A percentile compares a stretch with the other conserved stretches of the same genome.
Conservation (phyloP, 2,113 vertebrate genomes). For the Cyanocitta stelleri region DNA sequence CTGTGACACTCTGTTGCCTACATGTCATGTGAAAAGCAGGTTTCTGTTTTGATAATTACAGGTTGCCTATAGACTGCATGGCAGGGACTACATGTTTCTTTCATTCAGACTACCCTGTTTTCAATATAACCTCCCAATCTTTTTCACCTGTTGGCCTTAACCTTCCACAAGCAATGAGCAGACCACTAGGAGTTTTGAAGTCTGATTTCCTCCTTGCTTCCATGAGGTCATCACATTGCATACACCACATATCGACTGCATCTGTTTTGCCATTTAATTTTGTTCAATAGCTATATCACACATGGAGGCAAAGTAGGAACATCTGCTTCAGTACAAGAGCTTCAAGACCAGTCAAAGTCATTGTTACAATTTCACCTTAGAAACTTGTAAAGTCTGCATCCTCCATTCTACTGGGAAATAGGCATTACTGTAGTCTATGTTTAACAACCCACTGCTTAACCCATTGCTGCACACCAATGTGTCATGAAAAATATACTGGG, state of each 20-base stretch:
- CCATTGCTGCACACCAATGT: neutral
- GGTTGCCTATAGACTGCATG: neutral
- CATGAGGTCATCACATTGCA: neutral
- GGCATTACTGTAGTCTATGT: neutral
- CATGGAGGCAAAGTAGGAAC: conserved; percentile 31
- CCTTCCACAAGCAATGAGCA: neutral
- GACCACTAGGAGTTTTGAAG: neutral
- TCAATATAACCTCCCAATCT: neutral
- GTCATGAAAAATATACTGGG: neutral
- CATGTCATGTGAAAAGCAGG: neutral
- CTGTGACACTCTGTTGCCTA: neutral
- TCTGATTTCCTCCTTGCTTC: conserved; percentile 34
- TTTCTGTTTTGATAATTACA: neutral
- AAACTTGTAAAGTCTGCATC: conserved; percentile 9
- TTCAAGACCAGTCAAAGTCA: conserved; percentile 24
- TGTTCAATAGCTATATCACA: conserved; percentile 5
- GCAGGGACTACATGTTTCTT: neutral
- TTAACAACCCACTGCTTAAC: neutral
- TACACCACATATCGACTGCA: neutral
- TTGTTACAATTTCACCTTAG: conserved; percentile 13
- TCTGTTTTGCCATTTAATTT: conserved; percentile 47
- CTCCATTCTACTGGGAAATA: neutral
- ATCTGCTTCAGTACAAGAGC: conserved; percentile 10
- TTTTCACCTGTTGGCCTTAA: conserved; percentile 26
- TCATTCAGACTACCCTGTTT: neutral